phyloP scores from a whole-genome alignment of 2,113 vertebrate species.

The Poeciliopsis occidentalis region DNA sequence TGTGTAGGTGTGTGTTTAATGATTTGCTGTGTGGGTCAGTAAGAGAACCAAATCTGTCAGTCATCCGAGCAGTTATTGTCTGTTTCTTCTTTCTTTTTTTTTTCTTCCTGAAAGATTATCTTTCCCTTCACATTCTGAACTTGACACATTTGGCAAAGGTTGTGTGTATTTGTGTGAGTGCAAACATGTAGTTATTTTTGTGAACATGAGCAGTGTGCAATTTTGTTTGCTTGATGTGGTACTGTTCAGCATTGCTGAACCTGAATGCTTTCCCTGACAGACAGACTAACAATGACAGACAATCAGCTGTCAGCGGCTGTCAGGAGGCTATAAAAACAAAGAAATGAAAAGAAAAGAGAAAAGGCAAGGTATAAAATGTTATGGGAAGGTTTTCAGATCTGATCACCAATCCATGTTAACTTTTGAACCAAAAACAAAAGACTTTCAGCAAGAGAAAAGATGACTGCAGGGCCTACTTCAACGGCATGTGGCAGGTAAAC shows the following conservation, averaged over 20 bases:
- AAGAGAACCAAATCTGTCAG: constrained; percentile 52
- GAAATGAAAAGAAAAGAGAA: background rate
- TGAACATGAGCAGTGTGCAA: background rate
- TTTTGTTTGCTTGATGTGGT: background rate
- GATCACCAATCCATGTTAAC: background rate
- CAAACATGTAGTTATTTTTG: background rate
- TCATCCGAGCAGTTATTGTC: constrained; percentile 35
- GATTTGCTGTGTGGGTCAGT: constrained; percentile 53
- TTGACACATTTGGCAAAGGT: background rate
- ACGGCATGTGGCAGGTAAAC: background rate
- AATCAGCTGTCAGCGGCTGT: constrained; percentile 25
- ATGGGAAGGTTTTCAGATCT: background rate
- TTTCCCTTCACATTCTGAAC: constrained; percentile 22
- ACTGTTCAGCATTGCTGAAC: constrained; percentile 25
- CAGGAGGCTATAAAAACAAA: background rate
- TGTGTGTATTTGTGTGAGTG: constrained; percentile 3
- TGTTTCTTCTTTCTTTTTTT: background rate
- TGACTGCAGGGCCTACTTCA: background rate
- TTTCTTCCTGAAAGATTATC: constrained; percentile 27
- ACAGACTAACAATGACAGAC: constrained; percentile 33
- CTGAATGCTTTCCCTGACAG: constrained; percentile 21
- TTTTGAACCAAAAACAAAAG: background rate
- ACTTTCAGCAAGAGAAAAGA: background rate
- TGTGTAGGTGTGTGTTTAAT: constrained; percentile 35
- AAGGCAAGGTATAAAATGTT: background rate